Base-by-base conservation (phyloP, 2,888 invertebrate genomes). In the Drosophila aldrichi region DNA sequence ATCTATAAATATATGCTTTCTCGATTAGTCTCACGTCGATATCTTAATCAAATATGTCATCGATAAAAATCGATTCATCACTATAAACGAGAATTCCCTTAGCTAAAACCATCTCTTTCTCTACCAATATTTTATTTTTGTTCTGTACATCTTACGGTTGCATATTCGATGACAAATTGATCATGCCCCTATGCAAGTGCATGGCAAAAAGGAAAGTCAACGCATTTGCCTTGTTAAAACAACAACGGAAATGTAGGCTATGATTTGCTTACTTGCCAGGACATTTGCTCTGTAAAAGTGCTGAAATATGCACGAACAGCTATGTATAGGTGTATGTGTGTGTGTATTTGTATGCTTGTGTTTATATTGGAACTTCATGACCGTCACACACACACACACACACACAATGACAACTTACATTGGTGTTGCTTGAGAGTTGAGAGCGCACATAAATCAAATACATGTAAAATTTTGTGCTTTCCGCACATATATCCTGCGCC, bases 401-500 rank as follows among this genome's bases (percentile, higher is more conserved):
- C 36, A 46, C 54, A 55, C 18, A 49, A 36, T 54, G 58, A 76
- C 70, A 79, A 70, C 63, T 67, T 76, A 18, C 69, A 60, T 68
- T 70, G 70, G 81, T 65, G 81, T 71, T 76, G 76, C 79, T 82
- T 69, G 66, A 71, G 74, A 74, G 74, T 68, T 65, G 58, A 88
- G 77, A 77, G 78, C 63, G 69, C 83, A 83, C 89, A 88, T 90
- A 90, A 90, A 90, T 90, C 90, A 90, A 88, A 86, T 88, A 86
- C 86, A 90, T 90, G 82, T 84, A 82, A 77, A 86, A 89, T 89
- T 89, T 77, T 82, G 87, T 88, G 82, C 89, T 90, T 90, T 89
- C 90, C 89, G 89, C 76, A 76, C 77, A 74, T 82, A 88, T 79
- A 86, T 89, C 90, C 91, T 89, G 83, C 73, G 75, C 80, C 65